Evolutionary conservation across 2,888 invertebrate species (phyloP), one percentile per base, ranked within the genome.

Genomic region (Pterostichus madidus): DNA sequence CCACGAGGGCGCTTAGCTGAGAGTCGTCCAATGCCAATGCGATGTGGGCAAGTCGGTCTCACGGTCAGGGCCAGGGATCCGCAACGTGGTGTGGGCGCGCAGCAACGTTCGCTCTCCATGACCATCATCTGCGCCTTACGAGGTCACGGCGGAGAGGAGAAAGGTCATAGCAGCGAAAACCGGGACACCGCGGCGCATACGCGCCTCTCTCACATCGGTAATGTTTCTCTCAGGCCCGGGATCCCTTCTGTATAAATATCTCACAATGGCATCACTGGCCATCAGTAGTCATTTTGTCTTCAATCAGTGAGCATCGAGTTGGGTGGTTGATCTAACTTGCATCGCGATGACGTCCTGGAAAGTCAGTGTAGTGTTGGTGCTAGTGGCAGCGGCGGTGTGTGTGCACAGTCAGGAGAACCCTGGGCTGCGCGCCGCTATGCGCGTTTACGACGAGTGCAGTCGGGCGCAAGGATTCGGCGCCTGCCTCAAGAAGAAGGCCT

Each of bases 401-500:
- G 88, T 86, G 84, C 83, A 85, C 44, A 86, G 87, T 13, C 85
- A 88, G 15, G 91, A 92, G 82, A 92, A 89, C 85, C 89, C 93
- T 83, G 94, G 95, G 83, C 91, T 95, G 86, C 92, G 93, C 84
- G 93, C 94, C 64, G 89, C 94, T 5, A 90, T 93, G 86, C 93
- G 94, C 86, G 92, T 96, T 84, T 96, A 96, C 89, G 96, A 96
- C 86, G 96, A 96, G 86, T 96, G 96, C 87, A 93, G 93, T 84
- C 92, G 93, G 84, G 90, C 93, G 0, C 94, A 94, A 83, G 95
- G 94, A 71, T 91, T 96, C 78, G 90, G 94, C 78, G 94, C 94
- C 31, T 96, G 96, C 88, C 90, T 96, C 76, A 96, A 96, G 91
- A 95, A 95, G 89, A 96, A 96, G 88, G 96, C 96, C 0, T 93